Percentiles rank a stretch among this genome's conserved stretches.
Evolutionary conservation across 1,140 invertebrate genomes (phyloP).

Genomic region (Lordiphosa stackelbergi): DNA sequence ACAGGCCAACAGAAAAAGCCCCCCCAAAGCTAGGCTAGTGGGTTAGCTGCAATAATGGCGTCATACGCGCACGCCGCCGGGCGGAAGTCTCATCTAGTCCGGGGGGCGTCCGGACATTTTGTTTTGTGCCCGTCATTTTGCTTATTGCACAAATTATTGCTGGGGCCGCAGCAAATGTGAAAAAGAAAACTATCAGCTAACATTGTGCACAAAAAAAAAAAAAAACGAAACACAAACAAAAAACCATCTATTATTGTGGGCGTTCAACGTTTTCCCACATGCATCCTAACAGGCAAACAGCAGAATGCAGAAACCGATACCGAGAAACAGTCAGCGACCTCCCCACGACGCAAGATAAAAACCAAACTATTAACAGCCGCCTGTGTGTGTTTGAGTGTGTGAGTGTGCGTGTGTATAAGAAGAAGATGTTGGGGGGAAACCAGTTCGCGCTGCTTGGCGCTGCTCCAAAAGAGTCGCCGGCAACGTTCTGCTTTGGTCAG

Average conservation of each 20-base stretch:
- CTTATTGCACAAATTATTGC: conserved; percentile 70
- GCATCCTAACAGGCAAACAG: conserved; percentile 70
- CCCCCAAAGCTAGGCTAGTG: conserved; percentile 19
- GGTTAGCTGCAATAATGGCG: conserved; percentile 30
- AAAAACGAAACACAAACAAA: conserved; percentile 45
- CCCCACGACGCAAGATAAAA: conserved; percentile 33
- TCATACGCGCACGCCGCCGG: conserved; percentile 38
- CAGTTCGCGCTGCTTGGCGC: conserved; percentile 32
- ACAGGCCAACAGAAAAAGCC: conserved; percentile 70
- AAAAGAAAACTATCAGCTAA: conserved; percentile 47
- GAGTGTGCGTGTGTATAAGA: conserved; percentile 11
- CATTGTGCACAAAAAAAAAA: conserved; percentile 19
- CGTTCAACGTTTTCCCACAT: conserved; percentile 77
- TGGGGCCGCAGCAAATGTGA: conserved; percentile 58
- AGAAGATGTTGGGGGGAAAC: conserved; percentile 26
- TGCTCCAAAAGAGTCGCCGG: conserved; percentile 27
- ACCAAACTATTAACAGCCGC: conserved; percentile 5
- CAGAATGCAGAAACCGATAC: conserved; percentile 10
- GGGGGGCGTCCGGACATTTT: conserved; percentile 70
- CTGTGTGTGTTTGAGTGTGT: conserved; percentile 1
- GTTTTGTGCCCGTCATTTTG: conserved; percentile 77
- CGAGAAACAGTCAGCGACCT: conserved; percentile 7
- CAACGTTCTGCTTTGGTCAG: conserved; percentile 33
- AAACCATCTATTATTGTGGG: conserved; percentile 74
- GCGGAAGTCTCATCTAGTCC: conserved; percentile 39